Base-by-base conservation (phyloP, 2,888 invertebrate species). In the Scaptomyza flava region DNA sequence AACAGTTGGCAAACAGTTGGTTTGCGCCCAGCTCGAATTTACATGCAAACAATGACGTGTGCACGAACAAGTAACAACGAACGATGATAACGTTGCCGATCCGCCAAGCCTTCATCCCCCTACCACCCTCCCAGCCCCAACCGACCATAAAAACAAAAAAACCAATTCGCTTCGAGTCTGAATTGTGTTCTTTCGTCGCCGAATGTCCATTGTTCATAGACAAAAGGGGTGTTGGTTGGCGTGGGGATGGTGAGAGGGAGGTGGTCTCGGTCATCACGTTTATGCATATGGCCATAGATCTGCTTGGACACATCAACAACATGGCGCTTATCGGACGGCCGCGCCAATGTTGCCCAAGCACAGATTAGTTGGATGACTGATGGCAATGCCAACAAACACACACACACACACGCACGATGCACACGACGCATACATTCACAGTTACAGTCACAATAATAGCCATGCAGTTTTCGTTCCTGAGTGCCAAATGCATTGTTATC, bases 1-100 rank as follows among this genome's bases (percentile, higher is more conserved):
- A 50, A 34, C 61, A 58, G 63, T 64, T 59, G 78, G 41, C 23
- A 53, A 68, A 57, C 41, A 38, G 38, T 38, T 52, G 68, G 23
- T 17, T 31, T 2, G 33, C 34, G 41, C 61, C 42, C 70, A 61
- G 68, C 50, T 63, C 63, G 70, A 82, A 85, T 86, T 81, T 87
- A 74, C 79, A 85, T 85, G 82, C 79, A 78, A 87, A 83, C 87
- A 85, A 87, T 87, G 87, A 85, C 85, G 77, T 74, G 85, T 74
- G 85, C 79, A 87, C 77, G 77, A 82, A 81, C 81, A 79, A 79
- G 78, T 69, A 65, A 68, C 68, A 60, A 68, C 68, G 62, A 56
- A 42, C 62, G 65, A 23, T 51, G 67, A 68, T 76, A 79, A 70
- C 65, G 52, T 53, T 33, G 42, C 48, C 23, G 6, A 33, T 11